phyloP scores from a whole-genome alignment of 2,797 vertebrate species.

The Peromyscus nudipes region DNA sequence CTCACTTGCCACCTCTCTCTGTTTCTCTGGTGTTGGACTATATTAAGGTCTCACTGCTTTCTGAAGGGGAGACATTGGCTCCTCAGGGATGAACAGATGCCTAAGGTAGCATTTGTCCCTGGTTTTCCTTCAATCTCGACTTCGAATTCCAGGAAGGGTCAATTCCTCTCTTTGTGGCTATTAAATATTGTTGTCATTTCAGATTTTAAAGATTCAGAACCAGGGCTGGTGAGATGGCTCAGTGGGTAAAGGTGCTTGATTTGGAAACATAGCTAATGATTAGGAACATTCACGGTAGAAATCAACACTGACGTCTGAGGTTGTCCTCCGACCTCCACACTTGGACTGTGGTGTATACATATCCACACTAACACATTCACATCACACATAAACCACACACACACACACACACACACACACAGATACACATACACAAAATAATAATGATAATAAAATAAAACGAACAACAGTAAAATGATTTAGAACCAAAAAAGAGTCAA shows the following conservation, averaged over 20 bases:
- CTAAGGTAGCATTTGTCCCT: neutral
- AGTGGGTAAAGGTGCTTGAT: neutral
- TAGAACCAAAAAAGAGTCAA: neutral
- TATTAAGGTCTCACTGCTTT: neutral
- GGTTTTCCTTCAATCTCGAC: neutral
- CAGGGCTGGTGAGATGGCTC: neutral
- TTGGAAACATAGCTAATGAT: neutral
- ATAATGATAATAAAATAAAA: neutral
- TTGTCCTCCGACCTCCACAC: neutral
- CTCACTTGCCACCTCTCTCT: neutral
- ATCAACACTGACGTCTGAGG: neutral
- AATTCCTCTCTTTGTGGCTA: neutral
- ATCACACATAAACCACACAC: neutral
- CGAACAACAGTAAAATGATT: neutral
- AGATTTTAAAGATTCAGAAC: neutral
- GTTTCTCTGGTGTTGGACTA: neutral
- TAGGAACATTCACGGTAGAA: no score
- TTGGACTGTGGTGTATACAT: neutral
- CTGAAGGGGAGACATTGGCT: neutral
- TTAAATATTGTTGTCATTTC: neutral
- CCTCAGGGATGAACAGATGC: neutral
- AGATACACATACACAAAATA: neutral
- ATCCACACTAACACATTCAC: neutral
- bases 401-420: neutral
- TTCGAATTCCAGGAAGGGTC: neutral